phyloP scores from a whole-genome alignment of 2,797 vertebrate species.

The Sciurus vulgaris region DNA sequence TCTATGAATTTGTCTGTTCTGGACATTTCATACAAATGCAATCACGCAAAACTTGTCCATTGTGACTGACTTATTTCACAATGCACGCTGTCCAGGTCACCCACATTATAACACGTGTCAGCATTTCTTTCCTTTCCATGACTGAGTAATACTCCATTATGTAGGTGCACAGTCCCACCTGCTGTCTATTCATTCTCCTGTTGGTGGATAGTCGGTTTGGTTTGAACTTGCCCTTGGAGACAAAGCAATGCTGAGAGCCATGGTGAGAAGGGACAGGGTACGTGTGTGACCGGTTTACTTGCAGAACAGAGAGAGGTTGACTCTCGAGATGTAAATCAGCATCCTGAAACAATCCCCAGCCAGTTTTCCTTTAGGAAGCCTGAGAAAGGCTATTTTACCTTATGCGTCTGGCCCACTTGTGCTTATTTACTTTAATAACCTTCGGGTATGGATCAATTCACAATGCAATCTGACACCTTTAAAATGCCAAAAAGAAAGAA shows the following conservation, averaged over 20 bases:
- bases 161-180: not conserved
- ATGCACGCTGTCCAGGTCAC: not conserved
- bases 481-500: slow-evolving; percentile 45
- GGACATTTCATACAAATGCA: not conserved
- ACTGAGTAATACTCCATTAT: not conserved
- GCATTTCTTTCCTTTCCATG: not conserved
- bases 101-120: not conserved
- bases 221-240: not conserved
- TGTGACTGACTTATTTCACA: not conserved
- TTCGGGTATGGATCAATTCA: slow-evolving; percentile 57
- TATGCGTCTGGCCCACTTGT: not conserved
- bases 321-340: not conserved
- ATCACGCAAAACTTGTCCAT: not conserved
- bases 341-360: not conserved
- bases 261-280: not conserved
- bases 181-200: not conserved
- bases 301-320: not conserved
- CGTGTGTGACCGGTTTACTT: not conserved
- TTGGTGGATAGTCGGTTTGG: not conserved
- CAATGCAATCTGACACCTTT: slow-evolving; percentile 21
- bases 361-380: not conserved
- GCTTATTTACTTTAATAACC: slow-evolving; percentile 6
- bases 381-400: not conserved
- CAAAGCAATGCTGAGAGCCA: not conserved
- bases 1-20: not conserved